Conservation (phyloP, 2,113 vertebrate species). For the Hydrolagus affinis region DNA sequence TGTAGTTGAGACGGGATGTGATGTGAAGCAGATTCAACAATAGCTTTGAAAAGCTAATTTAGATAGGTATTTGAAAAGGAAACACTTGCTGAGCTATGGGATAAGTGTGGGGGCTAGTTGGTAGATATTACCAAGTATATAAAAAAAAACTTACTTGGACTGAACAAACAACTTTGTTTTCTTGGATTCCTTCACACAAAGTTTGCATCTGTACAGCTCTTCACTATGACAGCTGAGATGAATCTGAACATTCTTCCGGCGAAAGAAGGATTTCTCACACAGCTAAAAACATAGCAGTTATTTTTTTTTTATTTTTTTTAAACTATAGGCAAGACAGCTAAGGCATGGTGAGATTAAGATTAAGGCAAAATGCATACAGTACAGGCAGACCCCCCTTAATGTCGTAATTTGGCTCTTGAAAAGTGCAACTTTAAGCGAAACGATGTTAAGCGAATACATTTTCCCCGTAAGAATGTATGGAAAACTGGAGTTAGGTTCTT, state of each 20-base stretch:
- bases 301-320: not conserved
- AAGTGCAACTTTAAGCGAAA: no score
- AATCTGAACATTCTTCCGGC: conserved; percentile 59
- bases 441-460: no score
- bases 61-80: no score
- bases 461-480: no score
- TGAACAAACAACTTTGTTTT: conserved; percentile 20
- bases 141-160: conserved; percentile 17
- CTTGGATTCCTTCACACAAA: conserved; percentile 46
- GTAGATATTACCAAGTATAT: not conserved
- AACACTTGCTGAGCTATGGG: no score
- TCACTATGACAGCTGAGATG: conserved; percentile 64
- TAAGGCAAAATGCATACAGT: not conserved
- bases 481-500: no score
- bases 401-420: no score
- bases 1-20: no score
- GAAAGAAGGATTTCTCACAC: conserved; percentile 67
- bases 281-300: conserved; percentile 44
- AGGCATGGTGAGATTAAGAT: not conserved
- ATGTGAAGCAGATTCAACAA: no score
- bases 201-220: conserved; percentile 63
- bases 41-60: no score
- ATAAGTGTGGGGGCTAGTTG: no score
- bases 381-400: no score
- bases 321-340: not conserved